Percentiles rank a stretch among this genome's conserved stretches.
These are phyloP conservation scores for Lagodon rhomboides DNA, from an alignment of 2,797 vertebrate genomes.

Conservation along the genomic window DNA sequence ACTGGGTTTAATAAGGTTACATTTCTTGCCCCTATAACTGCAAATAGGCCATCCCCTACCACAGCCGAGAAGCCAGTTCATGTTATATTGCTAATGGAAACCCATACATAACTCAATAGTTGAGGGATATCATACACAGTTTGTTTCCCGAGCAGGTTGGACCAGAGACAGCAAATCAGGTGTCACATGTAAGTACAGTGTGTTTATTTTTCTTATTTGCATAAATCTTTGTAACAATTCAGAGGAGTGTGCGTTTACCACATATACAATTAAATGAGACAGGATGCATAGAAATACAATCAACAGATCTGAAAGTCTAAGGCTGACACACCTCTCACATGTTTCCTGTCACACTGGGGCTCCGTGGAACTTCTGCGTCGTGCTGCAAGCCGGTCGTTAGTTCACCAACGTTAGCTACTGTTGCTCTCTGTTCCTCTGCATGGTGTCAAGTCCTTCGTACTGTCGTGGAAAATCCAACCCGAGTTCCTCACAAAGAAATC, in stretches of 20 bases:
- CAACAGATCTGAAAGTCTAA: slow-evolving; percentile 8
- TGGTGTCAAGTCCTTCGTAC: no score
- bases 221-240: not conserved
- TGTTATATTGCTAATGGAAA: slow-evolving; percentile 42
- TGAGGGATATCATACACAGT: slow-evolving; percentile 16
- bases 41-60: slow-evolving; percentile 37
- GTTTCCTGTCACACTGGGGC: no score
- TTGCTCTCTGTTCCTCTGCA: no score
- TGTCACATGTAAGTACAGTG: slow-evolving; percentile 10
- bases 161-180: slow-evolving; percentile 13
- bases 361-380: no score
- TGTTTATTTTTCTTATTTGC: not conserved
- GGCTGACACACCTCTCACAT: no score
- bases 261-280: not conserved
- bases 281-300: not conserved
- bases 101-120: slow-evolving; percentile 32
- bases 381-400: no score
- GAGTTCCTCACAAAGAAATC: no score
- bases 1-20: slow-evolving; percentile 51
- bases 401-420: no score
- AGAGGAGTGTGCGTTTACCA: not conserved
- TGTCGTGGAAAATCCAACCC: no score
- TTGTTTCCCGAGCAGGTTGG: slow-evolving; percentile 21
- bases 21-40: slow-evolving; percentile 33
- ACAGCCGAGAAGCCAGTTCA: slow-evolving; percentile 27